Conservation (phyloP, 2,888 invertebrate genomes). For the Autographa gamma region DNA sequence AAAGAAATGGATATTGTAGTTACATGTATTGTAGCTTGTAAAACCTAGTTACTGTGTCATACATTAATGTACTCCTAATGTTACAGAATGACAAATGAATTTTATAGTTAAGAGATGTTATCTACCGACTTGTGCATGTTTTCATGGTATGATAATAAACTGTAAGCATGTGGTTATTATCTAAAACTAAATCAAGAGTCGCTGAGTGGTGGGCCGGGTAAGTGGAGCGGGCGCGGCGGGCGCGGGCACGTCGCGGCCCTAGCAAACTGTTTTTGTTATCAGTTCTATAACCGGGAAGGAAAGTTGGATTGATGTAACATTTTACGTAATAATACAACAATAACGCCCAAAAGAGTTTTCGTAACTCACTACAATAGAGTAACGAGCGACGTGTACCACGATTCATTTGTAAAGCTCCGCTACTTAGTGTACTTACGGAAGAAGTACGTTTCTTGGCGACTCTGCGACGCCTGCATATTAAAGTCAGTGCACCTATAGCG, state of each 20-base stretch:
- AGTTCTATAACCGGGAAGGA: constrained; percentile 69
- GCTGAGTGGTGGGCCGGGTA: constrained; percentile 9
- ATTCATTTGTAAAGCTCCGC: constrained; percentile 21
- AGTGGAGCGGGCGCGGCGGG: constrained; percentile 33
- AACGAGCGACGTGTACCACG: constrained; percentile 31
- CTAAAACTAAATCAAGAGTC: constrained; percentile 34
- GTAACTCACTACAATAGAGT: constrained; percentile 52
- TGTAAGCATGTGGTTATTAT: constrained; percentile 31
- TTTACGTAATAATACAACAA: constrained; percentile 68
- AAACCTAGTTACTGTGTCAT: background rate
- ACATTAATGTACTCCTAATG: background rate
- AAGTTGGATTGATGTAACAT: constrained; percentile 71
- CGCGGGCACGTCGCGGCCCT: constrained; percentile 56
- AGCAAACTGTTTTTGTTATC: constrained; percentile 69
- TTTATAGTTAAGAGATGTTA: constrained; percentile 5
- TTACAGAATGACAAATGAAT: background rate
- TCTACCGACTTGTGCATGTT: background rate
- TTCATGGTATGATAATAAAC: constrained; percentile 11
- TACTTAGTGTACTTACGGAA: background rate
- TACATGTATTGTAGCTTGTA: background rate
- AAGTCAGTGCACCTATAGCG: background rate
- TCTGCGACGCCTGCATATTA: background rate
- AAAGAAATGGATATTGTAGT: background rate
- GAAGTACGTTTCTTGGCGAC: background rate
- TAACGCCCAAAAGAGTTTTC: constrained; percentile 59